Evolutionary conservation across 2,888 invertebrate genomes (phyloP).

Genomic region (Drosophila lacicola): DNA sequence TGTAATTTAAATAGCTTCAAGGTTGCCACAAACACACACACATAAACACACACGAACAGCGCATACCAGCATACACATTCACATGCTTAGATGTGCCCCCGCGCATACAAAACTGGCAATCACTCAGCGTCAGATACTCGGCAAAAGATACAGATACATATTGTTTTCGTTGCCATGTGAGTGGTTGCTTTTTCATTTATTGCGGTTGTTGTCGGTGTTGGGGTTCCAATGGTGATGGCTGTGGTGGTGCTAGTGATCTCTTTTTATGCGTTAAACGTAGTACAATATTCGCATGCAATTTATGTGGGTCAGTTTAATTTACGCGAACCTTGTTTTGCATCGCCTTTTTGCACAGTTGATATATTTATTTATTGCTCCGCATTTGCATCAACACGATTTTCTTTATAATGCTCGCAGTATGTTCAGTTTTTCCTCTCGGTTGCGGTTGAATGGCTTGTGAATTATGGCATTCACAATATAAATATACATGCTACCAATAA

Average conservation of each 20-base stretch:
- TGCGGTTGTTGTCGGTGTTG: slow-evolving; percentile 13
- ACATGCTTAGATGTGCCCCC: slow-evolving; percentile 48
- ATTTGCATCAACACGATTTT: slow-evolving; percentile 36
- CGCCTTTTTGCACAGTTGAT: slow-evolving; percentile 58
- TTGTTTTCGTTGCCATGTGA: slow-evolving; percentile 27
- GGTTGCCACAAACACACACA: slow-evolving; percentile 60
- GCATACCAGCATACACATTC: slow-evolving; percentile 7
- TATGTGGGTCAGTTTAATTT: slow-evolving; percentile 82
- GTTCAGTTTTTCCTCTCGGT: slow-evolving; percentile 27
- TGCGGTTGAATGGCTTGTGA: slow-evolving; percentile 59
- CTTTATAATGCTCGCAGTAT: slow-evolving; percentile 17
- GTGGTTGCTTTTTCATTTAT: slow-evolving; percentile 21
- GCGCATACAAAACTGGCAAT: slow-evolving; percentile 67
- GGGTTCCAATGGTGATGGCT: slow-evolving; percentile 10
- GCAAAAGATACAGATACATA: slow-evolving; percentile 55
- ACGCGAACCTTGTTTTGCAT: slow-evolving; percentile 54
- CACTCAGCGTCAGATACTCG: slow-evolving; percentile 62
- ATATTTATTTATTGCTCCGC: slow-evolving; percentile 52
- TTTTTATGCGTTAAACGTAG: slow-evolving; percentile 72
- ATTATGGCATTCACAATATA: slow-evolving; percentile 45
- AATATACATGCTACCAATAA: slow-evolving; percentile 55
- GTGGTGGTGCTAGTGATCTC: slow-evolving; percentile 24
- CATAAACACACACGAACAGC: slow-evolving; percentile 10
- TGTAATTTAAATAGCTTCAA: slow-evolving; percentile 81
- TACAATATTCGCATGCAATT: slow-evolving; percentile 62